Percentiles rank a stretch among this genome's conserved stretches.
phyloP scores from a whole-genome alignment of 1,140 invertebrate genomes.

The Zaprionus tsacasi region DNA sequence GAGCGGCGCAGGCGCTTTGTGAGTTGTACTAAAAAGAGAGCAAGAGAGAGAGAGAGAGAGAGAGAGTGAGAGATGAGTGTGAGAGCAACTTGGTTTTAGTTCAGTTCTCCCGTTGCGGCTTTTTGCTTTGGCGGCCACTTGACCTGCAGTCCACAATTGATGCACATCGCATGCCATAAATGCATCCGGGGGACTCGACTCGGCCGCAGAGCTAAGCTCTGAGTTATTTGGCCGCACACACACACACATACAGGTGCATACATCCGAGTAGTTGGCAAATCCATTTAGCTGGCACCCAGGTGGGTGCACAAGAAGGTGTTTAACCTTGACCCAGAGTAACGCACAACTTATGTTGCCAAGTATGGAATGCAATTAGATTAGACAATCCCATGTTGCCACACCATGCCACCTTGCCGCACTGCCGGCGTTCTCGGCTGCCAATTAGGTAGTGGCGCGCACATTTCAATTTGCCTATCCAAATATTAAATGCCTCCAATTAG shows the following conservation, averaged over 20 bases:
- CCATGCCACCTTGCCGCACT: not conserved
- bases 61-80: slow-evolving; percentile 20
- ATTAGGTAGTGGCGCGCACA: slow-evolving; percentile 1
- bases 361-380: slow-evolving; percentile 8
- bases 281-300: slow-evolving; percentile 2
- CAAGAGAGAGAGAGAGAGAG: slow-evolving; percentile 10
- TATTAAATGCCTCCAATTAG: slow-evolving; percentile 35
- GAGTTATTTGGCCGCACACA: slow-evolving; percentile 12
- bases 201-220: slow-evolving; percentile 26
- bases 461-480: slow-evolving; percentile 22
- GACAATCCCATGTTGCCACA: not conserved
- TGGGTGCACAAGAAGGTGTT: not conserved
- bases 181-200: slow-evolving; percentile 17
- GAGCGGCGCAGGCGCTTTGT: slow-evolving; percentile 54
- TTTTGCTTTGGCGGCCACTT: slow-evolving; percentile 62
- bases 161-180: slow-evolving; percentile 56
- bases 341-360: slow-evolving; percentile 5
- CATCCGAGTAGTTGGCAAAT: not conserved
- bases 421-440: slow-evolving; percentile 11
- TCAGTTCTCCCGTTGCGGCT: slow-evolving; percentile 47
- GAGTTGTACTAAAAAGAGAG: slow-evolving; percentile 60
- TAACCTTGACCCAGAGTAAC: slow-evolving; percentile 37
- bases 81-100: slow-evolving; percentile 48
- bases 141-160: slow-evolving; percentile 65
- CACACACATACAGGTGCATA: not conserved